phyloP scores from a whole-genome alignment of 2,888 invertebrate species.

The Lypha dubia region DNA sequence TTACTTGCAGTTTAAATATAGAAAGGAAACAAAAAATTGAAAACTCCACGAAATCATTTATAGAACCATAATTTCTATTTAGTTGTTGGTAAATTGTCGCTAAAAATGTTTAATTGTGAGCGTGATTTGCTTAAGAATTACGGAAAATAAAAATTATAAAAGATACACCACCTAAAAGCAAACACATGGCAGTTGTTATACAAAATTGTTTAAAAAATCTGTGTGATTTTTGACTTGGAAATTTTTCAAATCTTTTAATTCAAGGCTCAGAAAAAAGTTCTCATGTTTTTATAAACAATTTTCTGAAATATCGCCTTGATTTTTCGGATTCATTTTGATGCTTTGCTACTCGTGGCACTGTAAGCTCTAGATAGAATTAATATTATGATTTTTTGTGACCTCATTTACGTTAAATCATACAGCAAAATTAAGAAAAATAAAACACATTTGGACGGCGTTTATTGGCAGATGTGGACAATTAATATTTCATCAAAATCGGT shows the following conservation, averaged over 20 bases:
- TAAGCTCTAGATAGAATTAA: too few relatives aligned
- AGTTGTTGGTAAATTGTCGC: constrained; percentile 38
- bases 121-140: constrained; percentile 52
- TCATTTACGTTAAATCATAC: too few relatives aligned
- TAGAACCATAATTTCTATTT: constrained; percentile 48
- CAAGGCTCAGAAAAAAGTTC: not conserved
- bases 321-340: too few relatives aligned
- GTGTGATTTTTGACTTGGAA: not conserved
- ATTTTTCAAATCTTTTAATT: not conserved
- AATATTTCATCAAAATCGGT: too few relatives aligned
- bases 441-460: too few relatives aligned
- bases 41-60: too few relatives aligned
- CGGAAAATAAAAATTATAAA: too few relatives aligned
- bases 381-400: too few relatives aligned
- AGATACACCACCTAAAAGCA: not conserved
- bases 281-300: not conserved
- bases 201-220: not conserved
- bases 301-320: too few relatives aligned
- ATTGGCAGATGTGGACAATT: too few relatives aligned
- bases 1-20: not conserved
- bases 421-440: too few relatives aligned
- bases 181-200: not conserved
- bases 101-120: constrained; percentile 57
- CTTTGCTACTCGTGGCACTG: too few relatives aligned
- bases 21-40: not conserved